Evolutionary conservation across 2,113 vertebrate species (phyloP).

Genomic region (Tiliqua scincoides): DNA sequence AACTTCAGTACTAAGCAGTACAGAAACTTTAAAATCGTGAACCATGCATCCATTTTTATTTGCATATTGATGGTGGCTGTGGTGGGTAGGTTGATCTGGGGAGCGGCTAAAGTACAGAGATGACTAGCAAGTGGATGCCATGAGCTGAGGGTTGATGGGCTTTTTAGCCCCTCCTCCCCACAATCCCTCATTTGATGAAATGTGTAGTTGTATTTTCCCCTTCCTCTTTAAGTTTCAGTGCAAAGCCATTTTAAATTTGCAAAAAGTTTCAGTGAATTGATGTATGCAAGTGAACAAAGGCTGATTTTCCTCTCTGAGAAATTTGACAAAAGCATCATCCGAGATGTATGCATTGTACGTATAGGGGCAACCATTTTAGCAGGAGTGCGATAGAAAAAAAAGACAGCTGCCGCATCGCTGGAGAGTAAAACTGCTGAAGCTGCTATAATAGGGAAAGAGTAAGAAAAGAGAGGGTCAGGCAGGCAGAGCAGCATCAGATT

Average conservation of each 20-base stretch:
- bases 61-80: background rate
- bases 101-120: background rate
- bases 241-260: background rate
- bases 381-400: background rate
- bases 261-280: background rate
- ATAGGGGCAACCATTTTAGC: background rate
- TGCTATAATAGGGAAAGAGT: background rate
- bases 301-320: background rate
- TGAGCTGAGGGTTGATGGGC: background rate
- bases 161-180: background rate
- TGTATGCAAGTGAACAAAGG: background rate
- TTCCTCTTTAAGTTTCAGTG: background rate
- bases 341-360: too few species aligned
- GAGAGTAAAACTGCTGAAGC: background rate
- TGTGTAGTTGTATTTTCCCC: too few species aligned
- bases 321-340: background rate
- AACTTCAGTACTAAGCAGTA: background rate
- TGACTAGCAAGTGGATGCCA: background rate
- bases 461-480: background rate
- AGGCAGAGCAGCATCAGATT: background rate
- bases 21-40: background rate
- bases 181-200: background rate
- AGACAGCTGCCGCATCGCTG: background rate
- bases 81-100: background rate
- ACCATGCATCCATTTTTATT: background rate